Percentiles rank a stretch among this genome's conserved stretches.
These are phyloP conservation scores for Solenodon paradoxus DNA, from an alignment of 2,113 vertebrate genomes.

Conservation along the genomic window DNA sequence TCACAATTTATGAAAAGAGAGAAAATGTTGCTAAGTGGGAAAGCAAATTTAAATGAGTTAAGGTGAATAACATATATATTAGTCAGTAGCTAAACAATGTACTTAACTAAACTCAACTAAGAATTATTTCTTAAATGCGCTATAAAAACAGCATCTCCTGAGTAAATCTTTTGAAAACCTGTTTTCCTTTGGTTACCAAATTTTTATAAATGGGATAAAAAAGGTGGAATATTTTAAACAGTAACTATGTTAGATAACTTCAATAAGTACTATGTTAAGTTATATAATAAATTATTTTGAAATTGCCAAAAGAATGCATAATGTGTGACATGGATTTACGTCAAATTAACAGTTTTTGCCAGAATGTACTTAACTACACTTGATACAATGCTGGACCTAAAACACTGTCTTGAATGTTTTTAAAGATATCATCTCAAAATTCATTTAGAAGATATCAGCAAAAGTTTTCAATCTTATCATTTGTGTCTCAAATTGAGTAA, in stretches of 20 bases:
- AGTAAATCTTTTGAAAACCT: not conserved
- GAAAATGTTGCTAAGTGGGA: not conserved
- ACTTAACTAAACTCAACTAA: not conserved
- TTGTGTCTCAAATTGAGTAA: not conserved
- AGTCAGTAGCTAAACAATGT: not conserved
- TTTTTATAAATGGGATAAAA: not conserved
- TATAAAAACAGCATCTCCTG: not conserved
- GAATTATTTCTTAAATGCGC: not conserved
- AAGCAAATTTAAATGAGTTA: constrained; percentile 8
- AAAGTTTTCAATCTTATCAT: not conserved
- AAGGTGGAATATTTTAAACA: not conserved
- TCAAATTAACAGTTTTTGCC: not conserved
- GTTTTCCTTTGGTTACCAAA: not conserved
- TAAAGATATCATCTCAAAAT: not conserved
- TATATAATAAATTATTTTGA: not conserved
- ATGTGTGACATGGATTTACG: not conserved
- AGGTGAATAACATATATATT: not conserved
- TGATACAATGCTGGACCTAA: not conserved
- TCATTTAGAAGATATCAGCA: not conserved
- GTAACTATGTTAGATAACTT: not conserved
- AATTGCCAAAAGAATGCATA: not conserved
- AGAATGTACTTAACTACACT: not conserved
- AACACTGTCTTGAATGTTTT: not conserved
- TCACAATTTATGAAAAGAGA: not conserved
- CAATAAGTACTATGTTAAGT: not conserved